Conservation (phyloP, 2,888 invertebrate species). For the Epiblema foenella region DNA sequence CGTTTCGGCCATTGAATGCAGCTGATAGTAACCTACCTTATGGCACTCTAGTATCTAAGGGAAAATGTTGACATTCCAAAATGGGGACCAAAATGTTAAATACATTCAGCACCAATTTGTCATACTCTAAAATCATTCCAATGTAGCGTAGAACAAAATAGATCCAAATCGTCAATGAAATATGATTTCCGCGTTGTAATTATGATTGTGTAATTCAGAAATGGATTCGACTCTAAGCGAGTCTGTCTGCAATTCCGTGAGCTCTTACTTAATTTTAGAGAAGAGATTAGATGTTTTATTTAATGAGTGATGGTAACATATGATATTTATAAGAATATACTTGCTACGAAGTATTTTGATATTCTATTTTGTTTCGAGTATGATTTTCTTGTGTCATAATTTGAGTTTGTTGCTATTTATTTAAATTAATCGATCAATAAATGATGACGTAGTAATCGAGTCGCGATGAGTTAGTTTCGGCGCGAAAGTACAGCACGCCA, state of each 20-base stretch:
- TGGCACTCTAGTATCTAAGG: conserved; percentile 61
- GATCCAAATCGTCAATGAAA: conserved; percentile 49
- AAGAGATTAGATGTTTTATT: conserved; percentile 83
- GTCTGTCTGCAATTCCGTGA: conserved; percentile 77
- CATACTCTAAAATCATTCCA: conserved; percentile 51
- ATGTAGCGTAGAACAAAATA: conserved; percentile 56
- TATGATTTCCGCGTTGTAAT: conserved; percentile 50
- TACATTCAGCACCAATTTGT: conserved; percentile 54
- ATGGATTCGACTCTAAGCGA: conserved; percentile 50
- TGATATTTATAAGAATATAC: conserved; percentile 81
- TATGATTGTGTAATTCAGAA: conserved; percentile 29
- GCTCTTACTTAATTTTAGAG: conserved; percentile 77
- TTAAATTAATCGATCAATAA: conserved; percentile 75
- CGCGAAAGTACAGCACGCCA: conserved; percentile 35
- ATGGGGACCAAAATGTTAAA: conserved; percentile 74
- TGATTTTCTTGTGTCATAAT: conserved; percentile 81
- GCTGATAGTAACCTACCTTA: conserved; percentile 58
- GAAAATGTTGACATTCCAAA: conserved; percentile 77
- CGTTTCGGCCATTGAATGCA: conserved; percentile 64
- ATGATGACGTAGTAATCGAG: conserved; percentile 54
- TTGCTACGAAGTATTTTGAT: conserved; percentile 77
- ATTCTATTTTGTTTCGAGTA: conserved; percentile 78
- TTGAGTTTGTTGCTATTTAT: conserved; percentile 81
- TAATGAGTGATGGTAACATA: conserved; percentile 81
- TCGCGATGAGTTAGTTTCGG: conserved; percentile 39